Evolutionary conservation across 2,797 vertebrate genomes (phyloP).

Genomic region (Sternarchorhynchus goeldii): DNA sequence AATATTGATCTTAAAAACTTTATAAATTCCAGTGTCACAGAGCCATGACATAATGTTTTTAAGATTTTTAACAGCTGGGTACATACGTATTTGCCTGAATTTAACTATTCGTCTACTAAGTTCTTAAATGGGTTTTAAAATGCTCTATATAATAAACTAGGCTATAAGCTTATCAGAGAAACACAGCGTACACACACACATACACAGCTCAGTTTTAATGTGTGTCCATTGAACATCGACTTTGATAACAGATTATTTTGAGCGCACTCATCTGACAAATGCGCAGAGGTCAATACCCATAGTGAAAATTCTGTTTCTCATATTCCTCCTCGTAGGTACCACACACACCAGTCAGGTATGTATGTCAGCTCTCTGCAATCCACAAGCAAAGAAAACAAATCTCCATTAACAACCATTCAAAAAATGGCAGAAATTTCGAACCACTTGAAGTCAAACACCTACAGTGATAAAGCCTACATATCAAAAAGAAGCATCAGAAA

Average conservation of each 20-base stretch:
- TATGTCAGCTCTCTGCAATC: constrained; percentile 20
- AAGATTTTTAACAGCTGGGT: constrained; percentile 24
- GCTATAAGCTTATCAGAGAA: too few species aligned
- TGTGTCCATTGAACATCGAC: too few species aligned
- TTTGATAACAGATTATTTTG: too few species aligned
- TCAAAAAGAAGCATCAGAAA: constrained; percentile 62
- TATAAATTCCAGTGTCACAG: not conserved
- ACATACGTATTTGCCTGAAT: not conserved
- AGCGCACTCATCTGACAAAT: too few species aligned
- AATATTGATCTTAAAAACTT: constrained; percentile 14
- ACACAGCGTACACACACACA: too few species aligned
- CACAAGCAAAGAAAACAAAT: constrained; percentile 19
- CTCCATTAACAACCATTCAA: not conserved
- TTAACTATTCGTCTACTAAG: not conserved
- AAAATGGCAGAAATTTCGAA: constrained; percentile 59
- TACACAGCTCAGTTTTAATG: too few species aligned
- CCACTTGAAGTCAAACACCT: constrained; percentile 43
- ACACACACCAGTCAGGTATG: constrained; percentile 11
- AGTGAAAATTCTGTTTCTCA: not conserved
- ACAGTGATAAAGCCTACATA: constrained; percentile 55
- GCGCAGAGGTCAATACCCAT: not conserved
- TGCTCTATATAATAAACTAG: too few species aligned
- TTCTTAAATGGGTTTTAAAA: too few species aligned
- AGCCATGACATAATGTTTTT: not conserved
- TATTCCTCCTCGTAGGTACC: constrained; percentile 1